Evolutionary conservation across 2,888 invertebrate species (phyloP).

Genomic region (Nomada lathburiana): DNA sequence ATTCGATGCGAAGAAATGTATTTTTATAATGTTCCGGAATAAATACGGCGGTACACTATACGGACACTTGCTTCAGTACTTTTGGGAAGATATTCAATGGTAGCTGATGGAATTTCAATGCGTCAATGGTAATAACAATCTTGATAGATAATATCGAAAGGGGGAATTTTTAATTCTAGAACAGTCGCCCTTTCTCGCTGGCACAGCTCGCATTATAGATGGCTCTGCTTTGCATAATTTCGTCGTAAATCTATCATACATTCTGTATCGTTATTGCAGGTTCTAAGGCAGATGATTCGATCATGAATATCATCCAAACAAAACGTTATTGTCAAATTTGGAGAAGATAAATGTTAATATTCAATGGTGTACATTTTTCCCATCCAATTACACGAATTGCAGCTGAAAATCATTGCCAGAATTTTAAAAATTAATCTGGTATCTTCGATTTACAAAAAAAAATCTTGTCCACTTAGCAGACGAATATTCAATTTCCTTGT

Average conservation of each 20-base stretch:
- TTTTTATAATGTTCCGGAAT: too few species aligned
- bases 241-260: conserved; percentile 9
- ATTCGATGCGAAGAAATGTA: too few species aligned
- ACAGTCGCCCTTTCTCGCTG: background rate
- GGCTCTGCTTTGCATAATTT: conserved; percentile 15
- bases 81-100: background rate
- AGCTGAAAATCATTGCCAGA: too few species aligned
- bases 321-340: background rate
- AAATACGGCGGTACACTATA: too few species aligned
- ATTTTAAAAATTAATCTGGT: too few species aligned
- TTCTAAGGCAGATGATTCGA: background rate
- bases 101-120: background rate
- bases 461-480: too few species aligned
- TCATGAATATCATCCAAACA: background rate
- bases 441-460: too few species aligned
- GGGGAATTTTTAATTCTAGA: conserved; percentile 14
- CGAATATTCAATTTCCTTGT: too few species aligned
- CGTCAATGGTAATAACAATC: conserved; percentile 7
- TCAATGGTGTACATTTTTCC: too few species aligned
- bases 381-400: too few species aligned
- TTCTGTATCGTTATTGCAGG: conserved; percentile 11
- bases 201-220: background rate
- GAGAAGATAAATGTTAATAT: too few species aligned
- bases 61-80: background rate
- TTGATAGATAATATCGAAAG: conserved; percentile 16